Evolutionary conservation across 30 jellyfish, hydroid and myxozoan species (phyloP).

Genomic region (Hydractinia symbiolongicarpus): DNA sequence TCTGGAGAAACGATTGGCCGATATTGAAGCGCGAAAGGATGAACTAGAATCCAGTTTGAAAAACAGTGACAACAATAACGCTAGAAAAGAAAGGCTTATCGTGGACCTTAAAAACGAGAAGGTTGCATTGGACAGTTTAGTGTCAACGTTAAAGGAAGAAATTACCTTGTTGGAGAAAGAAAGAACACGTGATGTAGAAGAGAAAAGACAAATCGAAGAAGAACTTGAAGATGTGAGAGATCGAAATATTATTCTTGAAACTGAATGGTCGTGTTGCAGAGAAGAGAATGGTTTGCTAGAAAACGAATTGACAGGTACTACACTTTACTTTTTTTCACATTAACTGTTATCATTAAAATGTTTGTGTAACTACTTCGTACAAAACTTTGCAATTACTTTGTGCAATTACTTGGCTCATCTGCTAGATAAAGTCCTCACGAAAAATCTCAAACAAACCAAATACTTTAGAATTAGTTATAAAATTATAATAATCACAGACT

Average conservation of each 20-base stretch:
- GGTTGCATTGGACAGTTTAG: constrained; percentile 93
- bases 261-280: constrained; percentile 99
- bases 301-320: constrained; percentile 72
- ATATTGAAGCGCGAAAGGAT: constrained; percentile 57
- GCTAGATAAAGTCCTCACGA: too few species aligned
- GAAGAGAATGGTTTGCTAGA: constrained; percentile 96
- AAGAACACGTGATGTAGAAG: constrained; percentile 72
- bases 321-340: background rate
- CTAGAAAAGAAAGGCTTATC: constrained; percentile 80
- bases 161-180: constrained; percentile 82
- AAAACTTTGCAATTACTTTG: too few species aligned
- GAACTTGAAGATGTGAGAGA: constrained; percentile 95
- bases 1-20: constrained; percentile 67
- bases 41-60: constrained; percentile 67
- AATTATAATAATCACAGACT: too few species aligned
- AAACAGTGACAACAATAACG: constrained; percentile 81
- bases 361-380: too few species aligned
- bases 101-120: constrained; percentile 93
- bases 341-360: too few species aligned
- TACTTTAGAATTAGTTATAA: too few species aligned
- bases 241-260: constrained; percentile 89
- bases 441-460: too few species aligned
- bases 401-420: too few species aligned
- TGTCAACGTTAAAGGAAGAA: constrained; percentile 90
- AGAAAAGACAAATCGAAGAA: constrained; percentile 66